Conservation (phyloP, 2,888 invertebrate genomes). For the Sialis fuliginosa region DNA sequence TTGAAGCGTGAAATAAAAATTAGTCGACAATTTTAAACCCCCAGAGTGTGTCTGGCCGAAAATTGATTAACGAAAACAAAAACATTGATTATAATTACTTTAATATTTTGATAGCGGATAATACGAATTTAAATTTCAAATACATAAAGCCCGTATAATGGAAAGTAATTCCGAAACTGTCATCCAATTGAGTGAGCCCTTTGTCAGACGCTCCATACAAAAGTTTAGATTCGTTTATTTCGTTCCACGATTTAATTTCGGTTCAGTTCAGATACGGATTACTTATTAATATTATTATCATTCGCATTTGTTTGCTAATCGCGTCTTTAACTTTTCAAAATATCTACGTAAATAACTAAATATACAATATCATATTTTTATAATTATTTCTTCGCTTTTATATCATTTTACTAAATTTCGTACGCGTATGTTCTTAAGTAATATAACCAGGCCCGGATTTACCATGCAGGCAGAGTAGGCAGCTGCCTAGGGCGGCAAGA, state of each 20-base stretch:
- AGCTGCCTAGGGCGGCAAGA: no score
- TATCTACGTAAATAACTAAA: no score
- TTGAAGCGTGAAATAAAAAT: background rate
- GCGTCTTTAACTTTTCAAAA: no score
- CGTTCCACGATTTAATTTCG: background rate
- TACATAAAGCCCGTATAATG: constrained; percentile 4
- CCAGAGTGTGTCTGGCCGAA: background rate
- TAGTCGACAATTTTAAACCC: background rate
- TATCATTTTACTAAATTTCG: no score
- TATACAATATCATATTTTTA: no score
- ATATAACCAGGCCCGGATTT: no score
- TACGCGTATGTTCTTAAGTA: no score
- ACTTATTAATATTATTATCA: no score
- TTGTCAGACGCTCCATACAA: background rate
- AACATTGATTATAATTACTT: constrained; percentile 18
- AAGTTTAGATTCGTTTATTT: background rate
- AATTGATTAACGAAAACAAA: constrained; percentile 5
- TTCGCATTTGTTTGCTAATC: no score
- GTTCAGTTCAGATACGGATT: background rate
- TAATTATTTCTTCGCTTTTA: no score
- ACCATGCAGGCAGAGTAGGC: no score
- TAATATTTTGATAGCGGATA: constrained; percentile 28
- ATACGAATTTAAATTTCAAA: constrained; percentile 27
- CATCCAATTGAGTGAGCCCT: constrained; percentile 1
- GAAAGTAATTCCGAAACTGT: constrained; percentile 5